Conservation (phyloP, 2,113 vertebrate genomes). For the Acinonyx jubatus region DNA sequence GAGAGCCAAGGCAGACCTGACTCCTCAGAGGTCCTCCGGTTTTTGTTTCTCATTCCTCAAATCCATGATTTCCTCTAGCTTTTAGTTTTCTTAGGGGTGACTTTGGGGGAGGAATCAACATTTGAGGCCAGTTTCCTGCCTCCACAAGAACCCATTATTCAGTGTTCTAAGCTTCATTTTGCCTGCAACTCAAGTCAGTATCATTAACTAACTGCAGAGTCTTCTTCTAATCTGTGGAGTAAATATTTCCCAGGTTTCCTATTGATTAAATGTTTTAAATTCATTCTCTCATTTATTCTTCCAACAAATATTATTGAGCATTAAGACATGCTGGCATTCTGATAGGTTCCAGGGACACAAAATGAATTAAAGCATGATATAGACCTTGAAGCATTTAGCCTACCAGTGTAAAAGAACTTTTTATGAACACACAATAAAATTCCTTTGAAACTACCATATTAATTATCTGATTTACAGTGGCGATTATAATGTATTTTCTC, state of each 20-base stretch:
- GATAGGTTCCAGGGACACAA: background rate
- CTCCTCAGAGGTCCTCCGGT: background rate
- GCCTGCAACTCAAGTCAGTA: background rate
- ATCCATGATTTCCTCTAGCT: background rate
- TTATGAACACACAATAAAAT: background rate
- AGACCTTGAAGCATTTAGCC: background rate
- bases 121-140: background rate
- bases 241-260: background rate
- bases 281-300: background rate
- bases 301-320: background rate
- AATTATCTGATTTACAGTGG: conserved; percentile 36
- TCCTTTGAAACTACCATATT: conserved; percentile 14
- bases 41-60: background rate
- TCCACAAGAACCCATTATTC: too few species aligned
- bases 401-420: background rate
- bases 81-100: background rate
- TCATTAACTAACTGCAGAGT: background rate
- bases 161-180: background rate
- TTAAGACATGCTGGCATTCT: background rate
- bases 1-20: background rate
- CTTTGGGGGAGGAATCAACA: background rate
- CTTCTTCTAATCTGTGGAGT: background rate
- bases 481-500: conserved; percentile 56
- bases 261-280: background rate
- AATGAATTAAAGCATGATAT: background rate